Evolutionary conservation across 1,140 invertebrate species (phyloP).

Genomic region (Drosophila kikkawai): DNA sequence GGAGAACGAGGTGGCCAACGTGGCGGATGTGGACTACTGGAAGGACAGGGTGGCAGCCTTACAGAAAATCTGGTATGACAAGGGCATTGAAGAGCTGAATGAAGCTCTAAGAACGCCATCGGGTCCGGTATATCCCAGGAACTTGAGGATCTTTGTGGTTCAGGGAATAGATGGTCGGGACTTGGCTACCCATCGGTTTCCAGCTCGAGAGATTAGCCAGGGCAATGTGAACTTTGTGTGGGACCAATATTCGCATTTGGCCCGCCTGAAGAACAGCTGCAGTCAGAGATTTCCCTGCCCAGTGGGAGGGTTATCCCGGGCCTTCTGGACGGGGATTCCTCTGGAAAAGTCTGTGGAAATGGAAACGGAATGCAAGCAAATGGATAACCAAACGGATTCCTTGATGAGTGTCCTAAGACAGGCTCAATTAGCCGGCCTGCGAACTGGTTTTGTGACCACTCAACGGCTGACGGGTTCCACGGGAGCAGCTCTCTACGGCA

Average conservation of each 20-base stretch:
- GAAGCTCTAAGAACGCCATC: constrained; percentile 25
- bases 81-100: constrained; percentile 67
- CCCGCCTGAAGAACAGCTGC: constrained; percentile 59
- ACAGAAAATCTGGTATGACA: constrained; percentile 70
- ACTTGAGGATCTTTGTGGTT: constrained; percentile 51
- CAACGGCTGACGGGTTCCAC: constrained; percentile 56
- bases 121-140: constrained; percentile 11
- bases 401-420: constrained; percentile 56
- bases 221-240: constrained; percentile 40
- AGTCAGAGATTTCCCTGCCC: constrained; percentile 49
- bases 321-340: constrained; percentile 63
- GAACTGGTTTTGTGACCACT: constrained; percentile 73
- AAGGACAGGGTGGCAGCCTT: constrained; percentile 52
- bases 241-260: constrained; percentile 61
- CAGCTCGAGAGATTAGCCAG: neutral
- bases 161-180: constrained; percentile 47
- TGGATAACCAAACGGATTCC: constrained; percentile 20
- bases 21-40: constrained; percentile 72
- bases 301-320: constrained; percentile 13
- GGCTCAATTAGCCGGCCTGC: constrained; percentile 59
- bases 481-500: constrained; percentile 50
- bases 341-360: neutral
- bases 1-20: constrained; percentile 65
- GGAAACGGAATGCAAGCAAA: constrained; percentile 7
- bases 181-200: constrained; percentile 49